These are phyloP conservation scores for Orchesellides sinensis DNA, from an alignment of 2,888 invertebrate genomes.

Conservation along the genomic window DNA sequence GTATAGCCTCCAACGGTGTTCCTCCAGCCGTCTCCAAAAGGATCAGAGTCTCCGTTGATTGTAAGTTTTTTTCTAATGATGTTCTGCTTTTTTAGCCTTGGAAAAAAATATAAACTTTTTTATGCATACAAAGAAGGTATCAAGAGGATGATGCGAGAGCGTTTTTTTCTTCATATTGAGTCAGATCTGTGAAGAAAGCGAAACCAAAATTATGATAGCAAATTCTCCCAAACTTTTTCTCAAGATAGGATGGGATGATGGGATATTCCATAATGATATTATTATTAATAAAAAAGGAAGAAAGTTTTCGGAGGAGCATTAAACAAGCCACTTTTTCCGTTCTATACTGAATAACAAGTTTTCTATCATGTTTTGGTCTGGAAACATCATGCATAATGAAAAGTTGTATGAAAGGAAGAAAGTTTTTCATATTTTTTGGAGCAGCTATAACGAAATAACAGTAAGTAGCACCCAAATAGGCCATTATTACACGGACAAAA, in stretches of 20 bases:
- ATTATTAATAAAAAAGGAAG: conserved; percentile 58
- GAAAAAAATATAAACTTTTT: not conserved
- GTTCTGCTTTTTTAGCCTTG: not conserved
- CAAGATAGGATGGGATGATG: not conserved
- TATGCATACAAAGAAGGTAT: conserved; percentile 13
- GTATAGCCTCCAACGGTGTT: conserved; percentile 93
- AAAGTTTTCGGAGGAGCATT: conserved; percentile 34
- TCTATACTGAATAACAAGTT: not conserved
- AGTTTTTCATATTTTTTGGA: not conserved
- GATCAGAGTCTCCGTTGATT: conserved; percentile 95
- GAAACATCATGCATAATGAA: conserved; percentile 41
- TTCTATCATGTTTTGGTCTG: not conserved
- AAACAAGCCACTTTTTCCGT: conserved; percentile 26
- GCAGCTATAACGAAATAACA: no score
- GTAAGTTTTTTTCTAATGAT: conserved; percentile 84
- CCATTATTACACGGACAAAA: not conserved
- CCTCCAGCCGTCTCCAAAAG: conserved; percentile 94
- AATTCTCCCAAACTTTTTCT: not conserved
- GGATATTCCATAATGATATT: conserved; percentile 37
- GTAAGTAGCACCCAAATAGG: not conserved
- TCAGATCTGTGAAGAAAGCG: not conserved
- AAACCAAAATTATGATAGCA: not conserved
- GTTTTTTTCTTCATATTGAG: no score
- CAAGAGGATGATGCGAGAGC: no score
- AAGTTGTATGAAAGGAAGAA: conserved; percentile 9